Percentiles rank a stretch among this genome's conserved stretches.
Evolutionary conservation across 2,113 vertebrate genomes (phyloP).

Genomic region (Raja brachyura): DNA sequence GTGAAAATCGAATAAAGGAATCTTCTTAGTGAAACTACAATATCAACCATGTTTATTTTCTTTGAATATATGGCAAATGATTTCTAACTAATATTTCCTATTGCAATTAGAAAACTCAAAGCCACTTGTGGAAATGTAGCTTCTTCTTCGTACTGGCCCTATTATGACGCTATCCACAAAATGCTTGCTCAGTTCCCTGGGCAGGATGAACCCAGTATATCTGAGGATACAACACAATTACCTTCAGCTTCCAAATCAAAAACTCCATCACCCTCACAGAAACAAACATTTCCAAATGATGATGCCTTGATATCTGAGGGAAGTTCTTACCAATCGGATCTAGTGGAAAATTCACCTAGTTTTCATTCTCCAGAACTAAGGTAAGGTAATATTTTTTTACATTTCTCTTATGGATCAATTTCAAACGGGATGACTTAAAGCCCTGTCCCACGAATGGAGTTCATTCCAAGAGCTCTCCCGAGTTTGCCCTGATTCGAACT

Average conservation of each 20-base stretch:
- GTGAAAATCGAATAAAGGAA: no score
- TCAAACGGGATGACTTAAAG: not conserved
- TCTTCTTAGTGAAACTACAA: not conserved
- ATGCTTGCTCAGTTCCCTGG: conserved; percentile 23
- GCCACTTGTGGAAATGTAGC: conserved; percentile 20
- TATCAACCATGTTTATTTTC: not conserved
- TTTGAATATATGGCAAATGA: not conserved
- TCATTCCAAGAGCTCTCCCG: no score
- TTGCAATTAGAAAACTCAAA: conserved; percentile 32
- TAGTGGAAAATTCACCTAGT: conserved; percentile 10
- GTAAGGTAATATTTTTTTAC: not conserved
- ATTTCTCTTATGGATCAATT: not conserved
- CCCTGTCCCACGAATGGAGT: no score
- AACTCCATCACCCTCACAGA: conserved; percentile 9
- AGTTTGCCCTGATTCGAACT: no score
- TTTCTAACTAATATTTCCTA: not conserved
- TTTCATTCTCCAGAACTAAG: conserved; percentile 26
- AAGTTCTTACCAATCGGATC: not conserved
- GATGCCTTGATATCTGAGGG: conserved; percentile 11
- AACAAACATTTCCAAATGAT: not conserved
- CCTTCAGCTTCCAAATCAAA: conserved; percentile 25
- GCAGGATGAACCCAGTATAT: not conserved
- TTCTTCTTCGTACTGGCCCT: conserved; percentile 29
- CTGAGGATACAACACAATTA: not conserved
- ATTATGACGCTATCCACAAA: conserved; percentile 26